Evolutionary conservation across 2,888 invertebrate species (phyloP), one percentile per base, ranked within the genome.

Genomic region (Volucella inflata): DNA sequence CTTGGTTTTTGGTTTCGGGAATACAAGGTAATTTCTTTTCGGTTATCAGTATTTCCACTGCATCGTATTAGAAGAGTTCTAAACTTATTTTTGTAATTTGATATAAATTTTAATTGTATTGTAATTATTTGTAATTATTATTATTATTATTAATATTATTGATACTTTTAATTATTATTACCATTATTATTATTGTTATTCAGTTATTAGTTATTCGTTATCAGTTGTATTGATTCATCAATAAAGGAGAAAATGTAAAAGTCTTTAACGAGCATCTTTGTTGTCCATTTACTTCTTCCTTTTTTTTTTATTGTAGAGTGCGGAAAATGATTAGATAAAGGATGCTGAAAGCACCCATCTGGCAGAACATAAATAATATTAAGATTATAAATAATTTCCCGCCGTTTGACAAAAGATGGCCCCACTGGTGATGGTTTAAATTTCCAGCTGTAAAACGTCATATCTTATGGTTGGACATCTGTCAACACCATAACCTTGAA

Each of bases 231-330:
- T 84, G 80, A 84, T 70, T 50, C 9, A 67, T 80, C 65, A 84
- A 84, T 84, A 84, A 84, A 84, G 75, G 77, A 75, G 75, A 80
- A 75, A 48, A 71, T 84, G 70, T 80, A 84, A 64, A 80, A 84
- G 70, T 84, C 79, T 79, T 51, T 30, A 55, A 60, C 2, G 17
- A 62, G 42, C 1, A 10, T 12, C 0, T 17, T 36, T 16, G 36
- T 12, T 11, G 14, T 68, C 12, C 14, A 2, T 12, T 17, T 1
- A 36, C 1, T 55, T n/a, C n/a, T n/a, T n/a, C n/a, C n/a, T n/a
- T n/a, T n/a, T n/a, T n/a, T n/a, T n/a, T n/a, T n/a, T n/a, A n/a
- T n/a, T n/a, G n/a, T n/a, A n/a, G n/a, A n/a, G 30, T 30, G 30
- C 6, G 6, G 6, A 30, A 30, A 21, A 6, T 30, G 30, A 30